Conservation (phyloP, 2,797 vertebrate species). For the Dendrocincla tyrannina region DNA sequence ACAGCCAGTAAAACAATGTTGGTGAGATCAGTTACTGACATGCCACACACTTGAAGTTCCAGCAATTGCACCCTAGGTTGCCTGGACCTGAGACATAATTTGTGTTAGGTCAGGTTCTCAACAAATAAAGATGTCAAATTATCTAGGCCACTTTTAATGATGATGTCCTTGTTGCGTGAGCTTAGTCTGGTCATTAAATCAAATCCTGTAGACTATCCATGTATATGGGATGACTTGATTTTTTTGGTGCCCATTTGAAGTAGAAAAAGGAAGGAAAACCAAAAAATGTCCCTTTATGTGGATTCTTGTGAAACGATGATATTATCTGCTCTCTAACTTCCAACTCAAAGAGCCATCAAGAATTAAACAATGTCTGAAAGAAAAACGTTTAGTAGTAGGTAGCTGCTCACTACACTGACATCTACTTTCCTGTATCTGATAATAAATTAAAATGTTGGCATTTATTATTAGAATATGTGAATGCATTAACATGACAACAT, state of each 20-base stretch:
- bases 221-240: background rate
- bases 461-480: background rate
- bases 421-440: background rate
- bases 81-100: background rate
- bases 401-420: background rate
- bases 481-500: background rate
- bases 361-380: background rate
- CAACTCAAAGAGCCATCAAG: background rate
- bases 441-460: background rate
- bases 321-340: background rate
- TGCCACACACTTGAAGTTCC: background rate
- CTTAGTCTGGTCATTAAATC: background rate
- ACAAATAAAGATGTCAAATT: background rate
- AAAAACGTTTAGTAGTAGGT: background rate
- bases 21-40: background rate
- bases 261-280: background rate
- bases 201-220: background rate
- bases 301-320: background rate
- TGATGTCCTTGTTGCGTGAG: accelerated
- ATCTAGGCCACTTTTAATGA: background rate
- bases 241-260: background rate
- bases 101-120: background rate
- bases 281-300: background rate
- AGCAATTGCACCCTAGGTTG: background rate
- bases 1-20: background rate